A percentile compares a stretch with the other conserved stretches of the same genome.
phyloP scores from a whole-genome alignment of 1,140 invertebrate genomes.

The Saccostrea echinata region DNA sequence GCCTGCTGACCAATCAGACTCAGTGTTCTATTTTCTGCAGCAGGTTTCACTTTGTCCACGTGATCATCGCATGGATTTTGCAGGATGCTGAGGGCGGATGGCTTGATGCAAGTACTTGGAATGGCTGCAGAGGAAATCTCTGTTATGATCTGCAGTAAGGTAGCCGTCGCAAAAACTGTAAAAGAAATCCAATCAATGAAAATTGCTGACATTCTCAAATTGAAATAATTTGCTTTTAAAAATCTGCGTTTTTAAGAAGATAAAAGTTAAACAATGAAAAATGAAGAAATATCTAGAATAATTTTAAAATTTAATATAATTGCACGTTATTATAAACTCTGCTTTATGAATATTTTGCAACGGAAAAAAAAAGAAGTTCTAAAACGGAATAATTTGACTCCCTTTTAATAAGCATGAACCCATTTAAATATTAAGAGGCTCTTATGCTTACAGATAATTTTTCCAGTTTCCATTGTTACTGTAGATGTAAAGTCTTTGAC shows the following conservation, averaged over 20 bases:
- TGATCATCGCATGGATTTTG: conserved; percentile 18
- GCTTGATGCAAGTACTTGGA: background rate
- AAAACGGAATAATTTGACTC: background rate
- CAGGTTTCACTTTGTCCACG: conserved; percentile 9
- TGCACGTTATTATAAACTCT: background rate
- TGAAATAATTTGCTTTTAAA: background rate
- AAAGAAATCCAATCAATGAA: background rate
- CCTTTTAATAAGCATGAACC: conserved; percentile 12
- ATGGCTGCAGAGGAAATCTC: background rate
- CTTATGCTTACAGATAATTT: conserved; percentile 1
- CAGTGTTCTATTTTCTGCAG: background rate
- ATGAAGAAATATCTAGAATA: no score
- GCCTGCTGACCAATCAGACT: background rate
- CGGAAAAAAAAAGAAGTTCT: background rate
- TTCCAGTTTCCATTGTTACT: conserved; percentile 1
- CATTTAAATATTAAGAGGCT: background rate
- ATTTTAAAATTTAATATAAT: background rate
- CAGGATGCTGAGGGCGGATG: background rate
- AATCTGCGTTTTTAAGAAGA: background rate
- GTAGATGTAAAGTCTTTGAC: conserved; percentile 7
- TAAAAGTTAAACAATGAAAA: background rate
- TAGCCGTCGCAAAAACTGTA: background rate
- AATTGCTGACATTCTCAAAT: background rate
- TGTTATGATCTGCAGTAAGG: background rate
- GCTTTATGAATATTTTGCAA: background rate